Percentiles rank a stretch among this genome's conserved stretches.
phyloP scores from a whole-genome alignment of 2,113 vertebrate genomes.

The Megaleporinus macrocephalus region DNA sequence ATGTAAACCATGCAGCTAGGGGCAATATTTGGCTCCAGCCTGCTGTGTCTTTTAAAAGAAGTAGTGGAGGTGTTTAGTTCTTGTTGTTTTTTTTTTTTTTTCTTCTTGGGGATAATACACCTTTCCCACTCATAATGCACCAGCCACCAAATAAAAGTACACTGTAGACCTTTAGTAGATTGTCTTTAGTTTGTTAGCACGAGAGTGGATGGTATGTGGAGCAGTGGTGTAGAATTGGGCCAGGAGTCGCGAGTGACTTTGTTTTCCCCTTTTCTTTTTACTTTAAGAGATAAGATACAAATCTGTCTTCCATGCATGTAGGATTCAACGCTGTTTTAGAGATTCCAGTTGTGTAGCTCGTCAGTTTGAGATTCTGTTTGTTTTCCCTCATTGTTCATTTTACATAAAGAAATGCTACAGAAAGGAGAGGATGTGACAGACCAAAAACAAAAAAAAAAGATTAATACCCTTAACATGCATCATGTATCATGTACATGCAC shows the following conservation, averaged over 20 bases:
- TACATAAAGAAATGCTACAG: slow-evolving; percentile 60
- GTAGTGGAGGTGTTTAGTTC: slow-evolving; percentile 54
- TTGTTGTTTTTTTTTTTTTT: slow-evolving; percentile 72
- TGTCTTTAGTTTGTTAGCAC: neutral
- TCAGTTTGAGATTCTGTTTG: slow-evolving; percentile 68
- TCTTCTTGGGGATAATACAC: no score
- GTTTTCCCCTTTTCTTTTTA: neutral
- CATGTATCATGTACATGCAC: neutral
- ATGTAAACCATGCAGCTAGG: neutral
- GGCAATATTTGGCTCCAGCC: neutral
- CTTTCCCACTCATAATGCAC: slow-evolving; percentile 76
- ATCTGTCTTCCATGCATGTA: slow-evolving; percentile 84
- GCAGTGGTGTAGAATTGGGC: slow-evolving; percentile 67
- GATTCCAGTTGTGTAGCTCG: slow-evolving; percentile 51
- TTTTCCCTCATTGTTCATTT: slow-evolving; percentile 66
- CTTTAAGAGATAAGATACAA: slow-evolving; percentile 69
- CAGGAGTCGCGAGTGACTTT: neutral
- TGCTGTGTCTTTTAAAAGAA: slow-evolving; percentile 3
- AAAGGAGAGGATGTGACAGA: slow-evolving; percentile 73
- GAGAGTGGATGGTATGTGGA: slow-evolving; percentile 61
- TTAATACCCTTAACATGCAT: neutral
- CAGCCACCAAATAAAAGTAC: slow-evolving; percentile 80
- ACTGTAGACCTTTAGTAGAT: slow-evolving; percentile 65
- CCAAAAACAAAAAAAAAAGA: slow-evolving; percentile 76
- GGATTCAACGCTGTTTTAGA: slow-evolving; percentile 66